Evolutionary conservation across 2,888 invertebrate genomes (phyloP).

Genomic region (Paralinhomoeus sp.): DNA sequence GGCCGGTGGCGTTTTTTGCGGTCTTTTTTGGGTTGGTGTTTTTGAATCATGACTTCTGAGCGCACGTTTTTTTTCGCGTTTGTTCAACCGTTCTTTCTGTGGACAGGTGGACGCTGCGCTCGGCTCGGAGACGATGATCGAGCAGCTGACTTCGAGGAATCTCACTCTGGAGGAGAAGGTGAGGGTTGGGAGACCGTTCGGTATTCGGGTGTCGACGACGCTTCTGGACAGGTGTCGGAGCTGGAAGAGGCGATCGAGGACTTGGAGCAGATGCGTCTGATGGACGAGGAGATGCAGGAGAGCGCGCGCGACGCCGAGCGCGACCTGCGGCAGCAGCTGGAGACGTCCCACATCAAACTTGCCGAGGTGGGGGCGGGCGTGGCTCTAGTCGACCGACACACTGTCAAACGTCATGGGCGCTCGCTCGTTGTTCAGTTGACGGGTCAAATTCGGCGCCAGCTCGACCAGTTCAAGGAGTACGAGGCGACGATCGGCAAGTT

Average conservation of each 20-base stretch:
- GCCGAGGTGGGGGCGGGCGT: constrained; percentile 28
- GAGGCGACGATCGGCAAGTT: constrained; percentile 83
- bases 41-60: no score
- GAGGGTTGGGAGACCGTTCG: no score
- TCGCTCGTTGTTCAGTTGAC: constrained; percentile 2
- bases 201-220: no score
- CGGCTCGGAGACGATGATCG: constrained; percentile 96
- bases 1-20: no score
- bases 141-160: constrained; percentile 75
- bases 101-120: constrained; percentile 85
- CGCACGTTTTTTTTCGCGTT: no score
- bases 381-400: no score
- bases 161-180: constrained; percentile 77
- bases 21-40: no score
- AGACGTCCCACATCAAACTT: constrained; percentile 58
- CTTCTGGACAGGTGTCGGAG: no score
- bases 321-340: constrained; percentile 82
- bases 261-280: constrained; percentile 43
- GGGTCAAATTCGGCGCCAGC: constrained; percentile 43
- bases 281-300: constrained; percentile 83
- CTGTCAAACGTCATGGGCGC: no score
- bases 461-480: constrained; percentile 74
- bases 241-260: constrained; percentile 75
- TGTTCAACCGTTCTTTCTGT: neutral
- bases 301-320: constrained; percentile 75